phyloP scores from a whole-genome alignment of 35 echinoderm and acorn worm species.

The Eucidaris tribuloides region DNA sequence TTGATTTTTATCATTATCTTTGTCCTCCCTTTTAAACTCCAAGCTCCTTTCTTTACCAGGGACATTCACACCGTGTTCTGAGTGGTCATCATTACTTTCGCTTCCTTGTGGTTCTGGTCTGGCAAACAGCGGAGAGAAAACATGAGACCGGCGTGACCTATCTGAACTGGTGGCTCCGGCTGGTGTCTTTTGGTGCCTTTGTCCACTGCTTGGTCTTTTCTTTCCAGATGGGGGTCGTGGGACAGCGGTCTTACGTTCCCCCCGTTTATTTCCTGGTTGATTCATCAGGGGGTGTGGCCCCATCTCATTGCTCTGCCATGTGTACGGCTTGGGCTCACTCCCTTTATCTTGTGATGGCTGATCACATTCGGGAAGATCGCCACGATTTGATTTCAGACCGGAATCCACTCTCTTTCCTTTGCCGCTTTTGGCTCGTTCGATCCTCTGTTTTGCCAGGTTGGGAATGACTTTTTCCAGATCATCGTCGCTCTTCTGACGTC shows the following conservation, averaged over 20 bases:
- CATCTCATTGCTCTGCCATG: neutral
- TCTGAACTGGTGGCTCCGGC: neutral
- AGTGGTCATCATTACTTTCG: slow-evolving; percentile 29
- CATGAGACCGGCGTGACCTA: neutral
- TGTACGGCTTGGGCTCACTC: neutral
- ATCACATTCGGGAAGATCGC: neutral
- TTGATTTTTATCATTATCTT: too few relatives aligned
- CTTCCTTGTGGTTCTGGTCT: slow-evolving; percentile 59
- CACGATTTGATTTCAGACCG: neutral
- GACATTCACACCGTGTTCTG: slow-evolving; percentile 12
- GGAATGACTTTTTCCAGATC: slow-evolving; percentile 40
- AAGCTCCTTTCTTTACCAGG: too few relatives aligned
- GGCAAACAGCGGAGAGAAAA: neutral
- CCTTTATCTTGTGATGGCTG: neutral
- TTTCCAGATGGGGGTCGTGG: neutral
- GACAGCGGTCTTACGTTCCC: neutral
- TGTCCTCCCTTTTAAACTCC: too few relatives aligned
- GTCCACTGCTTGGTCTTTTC: neutral
- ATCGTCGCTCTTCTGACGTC: neutral
- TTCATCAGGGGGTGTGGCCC: too few relatives aligned
- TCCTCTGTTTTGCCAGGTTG: slow-evolving; percentile 20
- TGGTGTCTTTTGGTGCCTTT: neutral
- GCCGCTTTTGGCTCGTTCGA: slow-evolving; percentile 17
- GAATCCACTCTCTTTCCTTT: slow-evolving; percentile 20
- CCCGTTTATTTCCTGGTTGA: neutral